phyloP scores from a whole-genome alignment of 2,888 invertebrate genomes.

The Nomada fucata region DNA sequence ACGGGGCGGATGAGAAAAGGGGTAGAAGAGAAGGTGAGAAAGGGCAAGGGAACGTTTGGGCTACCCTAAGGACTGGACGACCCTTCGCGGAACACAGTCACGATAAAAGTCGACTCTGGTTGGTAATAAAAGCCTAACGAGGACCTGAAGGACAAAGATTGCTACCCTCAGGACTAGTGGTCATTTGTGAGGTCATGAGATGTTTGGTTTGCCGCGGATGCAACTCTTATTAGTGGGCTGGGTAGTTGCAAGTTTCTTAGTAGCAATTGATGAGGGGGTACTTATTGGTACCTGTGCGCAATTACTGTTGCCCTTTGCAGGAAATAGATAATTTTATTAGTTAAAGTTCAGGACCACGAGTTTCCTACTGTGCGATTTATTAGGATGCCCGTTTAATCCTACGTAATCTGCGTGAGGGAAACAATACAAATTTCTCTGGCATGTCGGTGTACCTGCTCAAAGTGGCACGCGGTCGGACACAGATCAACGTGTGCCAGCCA shows the following conservation, averaged over 20 bases:
- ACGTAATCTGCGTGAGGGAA: too few species aligned
- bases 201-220: neutral
- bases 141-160: neutral
- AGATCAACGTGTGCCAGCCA: too few species aligned
- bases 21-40: neutral
- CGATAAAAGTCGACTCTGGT: neutral
- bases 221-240: neutral
- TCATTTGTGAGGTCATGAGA: neutral
- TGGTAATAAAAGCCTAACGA: neutral
- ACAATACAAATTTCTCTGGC: too few species aligned
- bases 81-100: conserved; percentile 9
- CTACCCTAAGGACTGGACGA: conserved; percentile 18
- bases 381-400: too few species aligned
- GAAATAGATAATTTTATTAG: too few species aligned
- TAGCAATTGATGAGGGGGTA: neutral
- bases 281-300: too few species aligned
- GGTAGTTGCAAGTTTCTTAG: neutral
- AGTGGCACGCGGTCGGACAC: too few species aligned
- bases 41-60: conserved; percentile 23
- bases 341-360: too few species aligned
- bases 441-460: too few species aligned
- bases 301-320: too few species aligned
- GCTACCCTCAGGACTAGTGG: neutral
- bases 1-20: conserved; percentile 44
- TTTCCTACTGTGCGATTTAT: too few species aligned